phyloP scores from a whole-genome alignment of 2,888 invertebrate species.

The Chloroclysta siterata region DNA sequence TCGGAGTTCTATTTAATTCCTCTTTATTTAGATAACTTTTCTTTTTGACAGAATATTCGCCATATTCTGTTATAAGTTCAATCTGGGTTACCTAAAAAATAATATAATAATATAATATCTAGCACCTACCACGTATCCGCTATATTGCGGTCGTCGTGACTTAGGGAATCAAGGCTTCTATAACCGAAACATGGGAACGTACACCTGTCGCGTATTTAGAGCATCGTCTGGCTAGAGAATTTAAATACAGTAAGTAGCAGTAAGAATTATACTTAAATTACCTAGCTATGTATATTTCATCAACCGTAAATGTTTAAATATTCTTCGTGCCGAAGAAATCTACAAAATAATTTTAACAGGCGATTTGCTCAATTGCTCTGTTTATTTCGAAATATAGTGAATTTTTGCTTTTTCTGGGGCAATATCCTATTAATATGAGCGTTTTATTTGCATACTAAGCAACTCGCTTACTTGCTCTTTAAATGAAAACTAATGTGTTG shows the following conservation, averaged over 20 bases:
- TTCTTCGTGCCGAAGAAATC: constrained; percentile 5
- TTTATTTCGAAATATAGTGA: constrained; percentile 16
- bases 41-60: background rate
- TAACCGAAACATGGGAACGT: constrained; percentile 66
- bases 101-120: too few relatives aligned
- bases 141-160: constrained; percentile 41
- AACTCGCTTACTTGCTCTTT: constrained; percentile 64
- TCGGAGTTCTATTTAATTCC: background rate
- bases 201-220: constrained; percentile 65
- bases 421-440: constrained; percentile 47
- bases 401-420: constrained; percentile 42
- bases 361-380: constrained; percentile 16
- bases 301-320: constrained; percentile 43
- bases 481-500: constrained; percentile 64
- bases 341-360: constrained; percentile 3
- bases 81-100: background rate
- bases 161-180: constrained; percentile 49
- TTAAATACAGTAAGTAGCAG: constrained; percentile 42
- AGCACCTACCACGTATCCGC: background rate
- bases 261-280: constrained; percentile 6
- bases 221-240: constrained; percentile 54
- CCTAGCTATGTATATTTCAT: constrained; percentile 41
- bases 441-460: constrained; percentile 69
- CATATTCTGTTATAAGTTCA: background rate
- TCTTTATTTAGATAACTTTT: background rate